Conservation (phyloP, 2,113 vertebrate species). For the Hydropotes inermis region DNA sequence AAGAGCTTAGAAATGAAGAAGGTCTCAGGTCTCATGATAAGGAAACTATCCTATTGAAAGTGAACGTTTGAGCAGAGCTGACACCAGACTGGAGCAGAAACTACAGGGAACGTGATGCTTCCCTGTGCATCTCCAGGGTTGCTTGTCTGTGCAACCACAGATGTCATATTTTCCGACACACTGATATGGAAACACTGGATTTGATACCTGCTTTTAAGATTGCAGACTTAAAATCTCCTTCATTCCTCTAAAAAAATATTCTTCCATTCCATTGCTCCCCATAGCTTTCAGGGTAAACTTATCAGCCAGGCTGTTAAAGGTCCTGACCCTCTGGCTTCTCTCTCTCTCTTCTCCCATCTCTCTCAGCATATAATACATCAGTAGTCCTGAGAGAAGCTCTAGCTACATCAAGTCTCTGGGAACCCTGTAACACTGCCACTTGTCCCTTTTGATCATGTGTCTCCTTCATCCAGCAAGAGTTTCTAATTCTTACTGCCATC, state of each 20-base stretch:
- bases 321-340: background rate
- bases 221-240: background rate
- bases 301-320: background rate
- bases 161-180: background rate
- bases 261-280: background rate
- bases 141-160: background rate
- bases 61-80: background rate
- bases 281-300: background rate
- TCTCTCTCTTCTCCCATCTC: background rate
- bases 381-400: background rate
- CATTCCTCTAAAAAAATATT: background rate
- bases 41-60: background rate
- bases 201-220: background rate
- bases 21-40: background rate
- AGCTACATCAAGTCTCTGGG: background rate
- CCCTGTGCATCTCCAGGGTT: background rate
- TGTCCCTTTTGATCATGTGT: background rate
- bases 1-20: background rate
- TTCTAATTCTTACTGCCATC: background rate
- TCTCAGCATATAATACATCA: background rate
- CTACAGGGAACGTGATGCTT: background rate
- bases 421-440: background rate
- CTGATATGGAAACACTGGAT: background rate
- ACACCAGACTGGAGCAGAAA: background rate
- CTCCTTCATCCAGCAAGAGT: background rate